These are phyloP conservation scores for Urocitellus parryii DNA, from an alignment of 2,113 vertebrate genomes.

Conservation along the genomic window DNA sequence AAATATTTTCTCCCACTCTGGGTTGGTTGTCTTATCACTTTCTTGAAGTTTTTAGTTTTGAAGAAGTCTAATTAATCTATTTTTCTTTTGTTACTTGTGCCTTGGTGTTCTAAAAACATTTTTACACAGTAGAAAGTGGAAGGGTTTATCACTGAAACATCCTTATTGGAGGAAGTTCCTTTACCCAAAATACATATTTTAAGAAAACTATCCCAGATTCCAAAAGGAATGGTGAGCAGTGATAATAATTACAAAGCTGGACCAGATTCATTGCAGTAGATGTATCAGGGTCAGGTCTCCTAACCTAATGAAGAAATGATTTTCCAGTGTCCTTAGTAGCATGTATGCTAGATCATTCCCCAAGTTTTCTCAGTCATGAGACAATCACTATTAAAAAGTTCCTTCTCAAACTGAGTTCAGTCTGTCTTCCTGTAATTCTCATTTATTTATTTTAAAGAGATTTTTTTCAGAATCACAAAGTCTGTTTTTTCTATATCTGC, in stretches of 20 bases:
- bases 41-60: conserved; percentile 28
- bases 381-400: background rate
- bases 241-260: conserved; percentile 30
- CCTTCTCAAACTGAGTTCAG: background rate
- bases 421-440: conserved; percentile 22
- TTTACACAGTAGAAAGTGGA: background rate
- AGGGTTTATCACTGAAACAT: background rate
- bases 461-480: conserved; percentile 10
- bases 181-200: conserved; percentile 37
- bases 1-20: background rate
- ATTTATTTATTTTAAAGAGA: conserved; percentile 3
- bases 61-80: conserved; percentile 23
- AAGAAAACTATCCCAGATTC: conserved; percentile 34
- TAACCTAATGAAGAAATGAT: conserved; percentile 1
- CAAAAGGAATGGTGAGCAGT: conserved; percentile 40
- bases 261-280: background rate
- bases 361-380: background rate
- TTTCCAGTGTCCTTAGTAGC: background rate
- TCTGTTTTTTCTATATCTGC: background rate
- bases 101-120: conserved; percentile 34
- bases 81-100: conserved; percentile 46
- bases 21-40: background rate
- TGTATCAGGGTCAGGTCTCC: background rate
- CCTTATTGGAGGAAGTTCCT: conserved; percentile 31
- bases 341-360: conserved; percentile 21